Base-by-base conservation (phyloP, 2,797 vertebrate genomes). In the Siniperca undulata region DNA sequence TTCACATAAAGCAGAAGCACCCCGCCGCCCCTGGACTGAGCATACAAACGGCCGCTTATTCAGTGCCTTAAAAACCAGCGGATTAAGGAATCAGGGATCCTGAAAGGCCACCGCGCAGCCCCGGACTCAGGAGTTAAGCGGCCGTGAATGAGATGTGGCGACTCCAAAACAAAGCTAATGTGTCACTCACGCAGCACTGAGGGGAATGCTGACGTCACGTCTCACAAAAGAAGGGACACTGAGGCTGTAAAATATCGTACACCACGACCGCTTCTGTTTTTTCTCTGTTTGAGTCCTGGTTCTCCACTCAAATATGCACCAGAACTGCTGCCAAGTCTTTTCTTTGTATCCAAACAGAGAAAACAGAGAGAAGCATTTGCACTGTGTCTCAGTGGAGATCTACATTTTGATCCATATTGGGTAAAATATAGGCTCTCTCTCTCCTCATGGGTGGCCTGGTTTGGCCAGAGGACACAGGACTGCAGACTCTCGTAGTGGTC, bases 371-470 rank as follows among this genome's bases (percentile, higher is more conserved):
- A 6, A 50, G 66, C 59, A 30, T 74, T 72, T 66, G 53, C 78
- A 10, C 67, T 58, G 64, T 9, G 75, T 27, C 67, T 27, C 46
- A 19, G 36, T 17, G 42, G 34, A 71, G 59, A 40, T 50, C 68
- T 16, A 68, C 74, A 56, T 82, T 85, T 69, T 78, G 78, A 84
- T 89, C 80, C 88, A 91, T 86, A 82, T 81, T 55, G 61, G 73
- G 74, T 48, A 14, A 83, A 82, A 89, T 81, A 79, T 78, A 52
- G 56, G 42, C 74, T 71, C 72, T 72, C 74, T 67, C 36, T 67
- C 36, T 48, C 77, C 81, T 83, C 93, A 91, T 94, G 94, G 93
- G 94, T 94, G 94, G 94, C 90, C 93, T 55, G 36, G 56, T 55
- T 89, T 87, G 91, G 93, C 83, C 78, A 60, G 76, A 46, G 84